Base-by-base conservation (phyloP, 2,113 vertebrate genomes). In the Spheniscus mendiculus region DNA sequence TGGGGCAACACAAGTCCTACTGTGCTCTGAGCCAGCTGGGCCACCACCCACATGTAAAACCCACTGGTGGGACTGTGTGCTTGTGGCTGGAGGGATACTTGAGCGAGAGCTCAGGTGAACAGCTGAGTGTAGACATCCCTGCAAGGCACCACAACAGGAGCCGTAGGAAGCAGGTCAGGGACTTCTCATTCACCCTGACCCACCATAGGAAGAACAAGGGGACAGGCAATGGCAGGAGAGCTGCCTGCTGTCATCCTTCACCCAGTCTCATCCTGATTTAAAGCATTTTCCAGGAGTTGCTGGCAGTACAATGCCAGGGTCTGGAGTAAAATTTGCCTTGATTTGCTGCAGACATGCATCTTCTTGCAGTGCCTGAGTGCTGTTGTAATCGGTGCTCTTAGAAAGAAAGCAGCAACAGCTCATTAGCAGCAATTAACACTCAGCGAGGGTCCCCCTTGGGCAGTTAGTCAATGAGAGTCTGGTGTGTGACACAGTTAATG, bases 361-460 rank as follows among this genome's bases (percentile, higher is more conserved):
- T 94, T 83, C 63, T 85, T 34, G 45, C 15, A 59, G 36, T 52
- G 84, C 40, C 50, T 45, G 77, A 81, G 34, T 52, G 63, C 70
- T 80, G 25, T 77, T 74, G 79, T 95, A 95, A 91, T 92, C 93
- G 87, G 90, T 93, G 56, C 90, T 77, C 76, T 96, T 79, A 84
- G 95, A 95, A 95, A 79, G 69, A 93, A 95, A 91, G 82, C 89
- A 86, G 79, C 84, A 95, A 86, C 91, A 96, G 94, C 89, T 97
- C 94, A 96, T 96, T 97, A 97, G 55, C 87, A 93, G 87, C 94
- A 97, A 95, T 97, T 97, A 97, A 90, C 96, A 90, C 97, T 86
- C 89, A 94, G 95, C 12, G 4, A 91, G 91, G 73, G 71, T 83
- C 50, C 53, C 96, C 94, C 91, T 94, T 15, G 7, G 91, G 95